Evolutionary conservation across 2,113 vertebrate species (phyloP).

Genomic region (Phodopus roborovskii): DNA sequence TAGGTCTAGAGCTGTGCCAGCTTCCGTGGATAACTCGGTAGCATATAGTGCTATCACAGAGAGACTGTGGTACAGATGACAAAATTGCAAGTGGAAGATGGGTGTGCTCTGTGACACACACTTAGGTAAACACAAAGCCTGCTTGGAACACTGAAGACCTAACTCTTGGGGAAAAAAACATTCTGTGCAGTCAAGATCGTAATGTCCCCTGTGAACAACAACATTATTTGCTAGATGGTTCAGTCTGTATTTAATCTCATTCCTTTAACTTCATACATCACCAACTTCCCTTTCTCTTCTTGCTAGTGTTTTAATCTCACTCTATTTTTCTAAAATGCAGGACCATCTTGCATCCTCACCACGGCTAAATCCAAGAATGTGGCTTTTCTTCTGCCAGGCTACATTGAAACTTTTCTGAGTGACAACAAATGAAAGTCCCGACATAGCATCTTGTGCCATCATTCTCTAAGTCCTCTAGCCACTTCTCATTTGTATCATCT

Average conservation of each 20-base stretch:
- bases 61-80: background rate
- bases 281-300: background rate
- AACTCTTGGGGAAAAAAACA: background rate
- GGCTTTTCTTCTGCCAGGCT: background rate
- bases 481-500: conserved; percentile 42
- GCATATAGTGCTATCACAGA: too few relatives aligned
- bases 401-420: background rate
- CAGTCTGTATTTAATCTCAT: background rate
- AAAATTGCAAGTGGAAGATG: background rate
- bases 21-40: background rate
- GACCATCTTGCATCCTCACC: background rate
- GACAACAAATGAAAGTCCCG: conserved; percentile 64
- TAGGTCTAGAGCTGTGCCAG: background rate
- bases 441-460: background rate
- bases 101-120: background rate
- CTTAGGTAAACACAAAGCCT: background rate
- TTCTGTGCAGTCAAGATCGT: background rate
- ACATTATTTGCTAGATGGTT: background rate
- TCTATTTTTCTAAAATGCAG: background rate
- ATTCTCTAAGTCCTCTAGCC: conserved; percentile 54
- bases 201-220: background rate
- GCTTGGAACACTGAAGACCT: background rate
- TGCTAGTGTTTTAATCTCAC: background rate
- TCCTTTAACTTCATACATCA: background rate
- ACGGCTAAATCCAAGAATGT: background rate